Conservation (phyloP, 2,888 invertebrate species). For the Cantharis rustica region DNA sequence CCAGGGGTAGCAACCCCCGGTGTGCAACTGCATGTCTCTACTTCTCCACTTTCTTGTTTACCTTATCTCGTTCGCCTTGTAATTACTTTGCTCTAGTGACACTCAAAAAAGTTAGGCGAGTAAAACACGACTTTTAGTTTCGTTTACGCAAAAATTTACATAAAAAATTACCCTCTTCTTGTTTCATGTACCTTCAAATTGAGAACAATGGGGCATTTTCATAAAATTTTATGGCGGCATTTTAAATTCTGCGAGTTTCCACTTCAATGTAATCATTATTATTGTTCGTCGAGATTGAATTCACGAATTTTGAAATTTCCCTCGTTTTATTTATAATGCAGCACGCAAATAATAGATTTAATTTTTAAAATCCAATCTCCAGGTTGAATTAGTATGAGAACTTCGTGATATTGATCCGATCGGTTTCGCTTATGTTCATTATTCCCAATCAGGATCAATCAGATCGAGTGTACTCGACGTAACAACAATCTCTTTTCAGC, state of each 20-base stretch:
- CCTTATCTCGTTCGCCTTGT: constrained; percentile 17
- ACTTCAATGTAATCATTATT: neutral
- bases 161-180: neutral
- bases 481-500: too few relatives aligned
- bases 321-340: neutral
- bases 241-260: neutral
- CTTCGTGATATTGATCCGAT: neutral
- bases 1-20: constrained; percentile 27
- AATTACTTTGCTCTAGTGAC: constrained; percentile 12
- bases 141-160: neutral
- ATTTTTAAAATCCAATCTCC: neutral
- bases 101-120: neutral
- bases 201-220: neutral
- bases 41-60: constrained; percentile 18
- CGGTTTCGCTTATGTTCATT: neutral
- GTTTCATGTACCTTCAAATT: neutral
- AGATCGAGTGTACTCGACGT: neutral
- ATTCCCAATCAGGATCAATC: neutral
- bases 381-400: neutral
- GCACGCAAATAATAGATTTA: neutral
- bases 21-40: constrained; percentile 22
- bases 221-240: neutral
- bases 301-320: neutral
- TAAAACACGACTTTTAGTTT: neutral
- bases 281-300: neutral